Evolutionary conservation across 2,113 vertebrate species (phyloP).

Genomic region (Sula dactylatra): DNA sequence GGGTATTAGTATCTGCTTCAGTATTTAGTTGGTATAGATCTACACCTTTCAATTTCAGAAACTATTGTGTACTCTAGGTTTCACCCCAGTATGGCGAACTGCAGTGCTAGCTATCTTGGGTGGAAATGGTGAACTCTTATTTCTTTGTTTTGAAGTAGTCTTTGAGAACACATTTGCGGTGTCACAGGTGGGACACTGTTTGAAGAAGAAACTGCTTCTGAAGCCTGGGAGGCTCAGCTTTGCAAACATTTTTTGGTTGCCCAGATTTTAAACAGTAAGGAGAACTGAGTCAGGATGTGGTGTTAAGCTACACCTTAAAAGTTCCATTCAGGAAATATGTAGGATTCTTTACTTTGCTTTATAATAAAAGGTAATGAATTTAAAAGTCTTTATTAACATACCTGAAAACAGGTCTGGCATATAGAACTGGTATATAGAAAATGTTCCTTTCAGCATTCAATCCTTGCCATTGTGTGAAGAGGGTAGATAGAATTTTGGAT

Average conservation of each 20-base stretch:
- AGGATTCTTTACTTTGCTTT: not conserved
- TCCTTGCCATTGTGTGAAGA: rapidly evolving
- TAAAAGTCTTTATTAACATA: not conserved
- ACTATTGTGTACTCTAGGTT: not conserved
- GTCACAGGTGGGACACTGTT: not conserved
- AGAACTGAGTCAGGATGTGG: not conserved
- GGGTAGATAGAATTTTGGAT: not conserved
- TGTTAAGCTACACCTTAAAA: not conserved
- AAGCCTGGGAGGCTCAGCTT: not conserved
- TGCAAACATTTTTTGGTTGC: not conserved
- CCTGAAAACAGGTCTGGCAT: not conserved
- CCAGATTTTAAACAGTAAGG: not conserved
- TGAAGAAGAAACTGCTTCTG: not conserved
- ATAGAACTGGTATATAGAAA: not conserved
- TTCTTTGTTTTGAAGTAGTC: not conserved
- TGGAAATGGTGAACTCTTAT: not conserved
- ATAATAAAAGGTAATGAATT: not conserved
- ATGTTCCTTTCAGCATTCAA: not conserved
- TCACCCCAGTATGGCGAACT: not conserved
- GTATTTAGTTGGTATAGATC: not conserved
- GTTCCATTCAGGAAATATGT: not conserved
- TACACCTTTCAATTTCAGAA: not conserved
- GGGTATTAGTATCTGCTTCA: not conserved
- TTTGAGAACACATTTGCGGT: not conserved
- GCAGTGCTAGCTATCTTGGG: rapidly evolving